Evolutionary conservation across 2,797 vertebrate species (phyloP).

Genomic region (Cyclura pinguis): DNA sequence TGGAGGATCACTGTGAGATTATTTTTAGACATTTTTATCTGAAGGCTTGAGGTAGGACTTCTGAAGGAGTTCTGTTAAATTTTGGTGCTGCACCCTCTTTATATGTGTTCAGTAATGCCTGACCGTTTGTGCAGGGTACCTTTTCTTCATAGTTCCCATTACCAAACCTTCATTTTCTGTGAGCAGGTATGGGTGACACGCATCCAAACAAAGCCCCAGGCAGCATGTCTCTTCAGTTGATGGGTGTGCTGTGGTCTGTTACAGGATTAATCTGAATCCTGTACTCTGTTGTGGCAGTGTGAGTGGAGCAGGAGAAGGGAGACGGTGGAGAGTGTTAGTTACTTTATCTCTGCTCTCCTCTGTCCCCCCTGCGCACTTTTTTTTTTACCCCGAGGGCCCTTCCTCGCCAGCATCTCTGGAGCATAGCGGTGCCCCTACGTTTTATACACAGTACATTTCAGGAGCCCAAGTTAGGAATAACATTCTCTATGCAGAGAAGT

Average conservation of each 20-base stretch:
- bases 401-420: neutral
- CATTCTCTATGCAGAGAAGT: neutral
- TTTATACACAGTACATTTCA: neutral
- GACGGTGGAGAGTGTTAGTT: neutral
- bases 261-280: neutral
- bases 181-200: neutral
- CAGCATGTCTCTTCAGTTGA: neutral
- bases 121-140: neutral
- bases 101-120: neutral
- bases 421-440: neutral
- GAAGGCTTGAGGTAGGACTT: too few species aligned
- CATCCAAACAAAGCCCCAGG: neutral
- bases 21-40: too few species aligned
- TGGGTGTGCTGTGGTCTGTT: neutral
- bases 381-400: neutral
- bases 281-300: neutral
- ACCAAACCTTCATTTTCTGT: neutral
- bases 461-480: neutral
- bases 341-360: neutral
- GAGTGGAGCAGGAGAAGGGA: neutral
- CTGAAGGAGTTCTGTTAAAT: too few species aligned
- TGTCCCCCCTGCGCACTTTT: neutral
- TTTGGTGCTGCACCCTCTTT: too few species aligned
- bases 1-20: too few species aligned
- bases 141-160: neutral